Conservation (phyloP, 1,140 invertebrate species). For the Papilio glaucus region DNA sequence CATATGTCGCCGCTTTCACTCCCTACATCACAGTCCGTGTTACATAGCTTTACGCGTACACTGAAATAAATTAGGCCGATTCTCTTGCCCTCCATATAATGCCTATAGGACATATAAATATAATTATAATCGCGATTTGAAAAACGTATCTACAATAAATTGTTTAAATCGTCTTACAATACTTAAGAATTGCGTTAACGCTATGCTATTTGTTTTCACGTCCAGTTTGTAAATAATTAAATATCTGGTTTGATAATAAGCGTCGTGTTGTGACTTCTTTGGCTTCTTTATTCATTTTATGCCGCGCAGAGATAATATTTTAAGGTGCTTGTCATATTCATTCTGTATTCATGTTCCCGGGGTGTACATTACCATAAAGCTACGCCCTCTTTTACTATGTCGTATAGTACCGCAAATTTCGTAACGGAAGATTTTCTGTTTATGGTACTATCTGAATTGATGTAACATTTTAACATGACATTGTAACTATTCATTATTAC, state of each 20-base stretch:
- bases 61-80: slow-evolving; percentile 35
- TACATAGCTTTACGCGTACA: slow-evolving; percentile 55
- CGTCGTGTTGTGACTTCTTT: slow-evolving; percentile 31
- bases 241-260: slow-evolving; percentile 24
- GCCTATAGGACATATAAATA: neutral
- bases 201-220: slow-evolving; percentile 11
- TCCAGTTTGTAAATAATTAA: slow-evolving; percentile 32
- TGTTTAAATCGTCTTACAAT: slow-evolving; percentile 8
- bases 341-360: slow-evolving; percentile 20
- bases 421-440: neutral
- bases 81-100: slow-evolving; percentile 21
- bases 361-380: slow-evolving; percentile 21
- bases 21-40: slow-evolving; percentile 72
- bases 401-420: neutral
- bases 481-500: no score
- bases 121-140: neutral
- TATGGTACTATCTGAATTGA: no score
- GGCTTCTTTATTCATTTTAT: slow-evolving; percentile 18
- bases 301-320: slow-evolving; percentile 10
- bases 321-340: slow-evolving; percentile 16
- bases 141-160: neutral
- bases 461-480: no score
- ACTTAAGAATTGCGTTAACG: slow-evolving; percentile 10
- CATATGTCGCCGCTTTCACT: slow-evolving; percentile 82
- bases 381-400: slow-evolving; percentile 20